Conservation (phyloP, 1,140 invertebrate genomes). For the Pogonomyrmex californicus region DNA sequence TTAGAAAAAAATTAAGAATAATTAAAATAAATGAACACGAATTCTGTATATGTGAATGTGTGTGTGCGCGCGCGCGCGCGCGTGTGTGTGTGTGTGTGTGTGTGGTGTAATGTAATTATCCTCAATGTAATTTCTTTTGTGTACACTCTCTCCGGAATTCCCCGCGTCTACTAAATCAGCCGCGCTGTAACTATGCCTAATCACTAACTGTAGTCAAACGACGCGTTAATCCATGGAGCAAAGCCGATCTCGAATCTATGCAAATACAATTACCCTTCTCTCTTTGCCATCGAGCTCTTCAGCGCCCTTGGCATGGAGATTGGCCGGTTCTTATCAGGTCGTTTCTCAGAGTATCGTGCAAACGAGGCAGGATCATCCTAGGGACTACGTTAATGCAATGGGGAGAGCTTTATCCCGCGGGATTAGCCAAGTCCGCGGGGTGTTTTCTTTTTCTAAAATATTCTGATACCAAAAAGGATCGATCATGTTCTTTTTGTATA, state of each 20-base stretch:
- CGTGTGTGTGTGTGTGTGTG: no score
- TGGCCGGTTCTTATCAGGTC: slow-evolving; percentile 81
- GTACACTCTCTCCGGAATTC: slow-evolving; percentile 35
- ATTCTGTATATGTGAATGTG: neutral
- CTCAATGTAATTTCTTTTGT: slow-evolving; percentile 42
- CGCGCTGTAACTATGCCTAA: slow-evolving; percentile 73
- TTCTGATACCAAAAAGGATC: slow-evolving; percentile 29
- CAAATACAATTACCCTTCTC: slow-evolving; percentile 81
- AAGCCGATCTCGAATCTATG: slow-evolving; percentile 83
- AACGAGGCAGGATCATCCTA: slow-evolving; percentile 82
- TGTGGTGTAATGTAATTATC: neutral
- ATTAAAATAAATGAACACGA: neutral
- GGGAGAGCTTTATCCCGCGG: slow-evolving; percentile 77
- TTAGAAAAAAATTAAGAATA: neutral
- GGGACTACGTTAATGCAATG: slow-evolving; percentile 81
- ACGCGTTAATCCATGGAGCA: slow-evolving; percentile 79
- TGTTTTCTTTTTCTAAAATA: slow-evolving; percentile 35
- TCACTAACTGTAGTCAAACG: slow-evolving; percentile 78
- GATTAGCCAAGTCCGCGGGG: slow-evolving; percentile 69
- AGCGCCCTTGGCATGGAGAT: slow-evolving; percentile 68
- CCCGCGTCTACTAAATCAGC: slow-evolving; percentile 43
- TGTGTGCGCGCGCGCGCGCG: no score
- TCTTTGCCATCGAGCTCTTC: slow-evolving; percentile 68
- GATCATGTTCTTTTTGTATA: neutral
- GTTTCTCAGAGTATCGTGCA: slow-evolving; percentile 82